These are phyloP conservation scores for Olivierus martensii DNA, from an alignment of 1,140 invertebrate genomes.

Conservation along the genomic window DNA sequence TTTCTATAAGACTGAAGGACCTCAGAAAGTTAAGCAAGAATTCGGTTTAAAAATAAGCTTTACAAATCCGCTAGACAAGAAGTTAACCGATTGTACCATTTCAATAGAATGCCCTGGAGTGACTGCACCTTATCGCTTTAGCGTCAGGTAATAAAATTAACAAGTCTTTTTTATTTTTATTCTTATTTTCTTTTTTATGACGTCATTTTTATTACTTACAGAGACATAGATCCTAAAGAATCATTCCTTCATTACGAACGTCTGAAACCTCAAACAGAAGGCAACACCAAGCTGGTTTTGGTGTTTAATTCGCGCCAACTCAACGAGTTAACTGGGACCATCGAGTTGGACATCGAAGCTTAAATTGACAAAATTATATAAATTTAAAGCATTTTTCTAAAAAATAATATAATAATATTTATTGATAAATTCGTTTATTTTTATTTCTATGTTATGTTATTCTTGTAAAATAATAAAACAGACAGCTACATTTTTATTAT, in stretches of 20 bases:
- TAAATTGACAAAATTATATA: too few species aligned
- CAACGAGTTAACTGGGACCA: slow-evolving; percentile 36
- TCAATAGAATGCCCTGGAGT: slow-evolving; percentile 64
- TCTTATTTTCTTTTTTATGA: too few species aligned
- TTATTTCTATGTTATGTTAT: too few species aligned
- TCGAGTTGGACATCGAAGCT: too few species aligned
- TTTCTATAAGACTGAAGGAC: slow-evolving; percentile 31
- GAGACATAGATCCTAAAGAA: slow-evolving; percentile 43
- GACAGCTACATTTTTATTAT: too few species aligned
- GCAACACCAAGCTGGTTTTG: slow-evolving; percentile 55
- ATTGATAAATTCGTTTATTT: too few species aligned
- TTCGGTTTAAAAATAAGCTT: slow-evolving; percentile 53
- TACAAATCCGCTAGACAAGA: slow-evolving; percentile 63
- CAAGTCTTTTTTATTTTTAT: too few species aligned
- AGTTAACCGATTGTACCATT: slow-evolving; percentile 57
- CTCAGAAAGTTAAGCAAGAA: slow-evolving; percentile 44
- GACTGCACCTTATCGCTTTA: slow-evolving; percentile 35
- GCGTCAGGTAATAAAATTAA: too few species aligned
- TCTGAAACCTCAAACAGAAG: slow-evolving; percentile 51
- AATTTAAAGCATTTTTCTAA: too few species aligned
- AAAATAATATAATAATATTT: too few species aligned
- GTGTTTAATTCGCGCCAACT: slow-evolving; percentile 70
- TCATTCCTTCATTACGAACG: slow-evolving; percentile 51
- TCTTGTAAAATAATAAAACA: too few species aligned
- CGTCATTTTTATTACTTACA: slow-evolving; percentile 16